Base-by-base conservation (phyloP, 2,113 vertebrate species). In the Zosterops borbonicus region DNA sequence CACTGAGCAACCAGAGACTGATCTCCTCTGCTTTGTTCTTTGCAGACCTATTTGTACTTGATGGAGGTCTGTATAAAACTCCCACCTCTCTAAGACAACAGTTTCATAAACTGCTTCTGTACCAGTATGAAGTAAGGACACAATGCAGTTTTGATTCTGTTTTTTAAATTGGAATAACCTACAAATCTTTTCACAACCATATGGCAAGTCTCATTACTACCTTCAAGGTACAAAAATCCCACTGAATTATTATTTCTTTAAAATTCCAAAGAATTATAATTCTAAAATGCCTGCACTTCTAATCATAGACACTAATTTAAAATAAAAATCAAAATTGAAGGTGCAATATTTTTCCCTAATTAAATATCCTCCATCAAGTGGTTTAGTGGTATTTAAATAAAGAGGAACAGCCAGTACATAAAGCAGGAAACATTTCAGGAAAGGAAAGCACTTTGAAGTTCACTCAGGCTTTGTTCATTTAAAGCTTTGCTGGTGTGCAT, bases 401-500 rank as follows among this genome's bases (percentile, higher is more conserved):
- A 76, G 15, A 63, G 13, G 35, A 64, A 33, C 12, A 73, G 35
- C 46, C 50, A 64, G 15, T 25, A 53, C 1, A 10, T 50, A 56
- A 20, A 83, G 42, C 6, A 79, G 46, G 63, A 86, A 79, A 50
- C 3, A 62, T 24, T 60, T 85, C 22, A 21, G 37, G 5, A 88
- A 76, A 76, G 33, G 22, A 79, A 87, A 62, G 42, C n/a, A 35
- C 28, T 64, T 28, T 20, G 22, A 79, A 76, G 28, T 86, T 90
- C 21, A 55, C 49, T 83, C 9, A 16, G 46, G 17, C 44, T 75
- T 77, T 89, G 49, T 29, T 86, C 31, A n/a, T 56, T 44, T 25
- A 23, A 14, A n/a, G 25, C 67, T 89, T 47, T 6, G 14, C 13
- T 33, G 0, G 0, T 3, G 12, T 22, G 9, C 5, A 8, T 69